Evolutionary conservation across 2,113 vertebrate species (phyloP).

Genomic region (Nothoprocta perdicaria): DNA sequence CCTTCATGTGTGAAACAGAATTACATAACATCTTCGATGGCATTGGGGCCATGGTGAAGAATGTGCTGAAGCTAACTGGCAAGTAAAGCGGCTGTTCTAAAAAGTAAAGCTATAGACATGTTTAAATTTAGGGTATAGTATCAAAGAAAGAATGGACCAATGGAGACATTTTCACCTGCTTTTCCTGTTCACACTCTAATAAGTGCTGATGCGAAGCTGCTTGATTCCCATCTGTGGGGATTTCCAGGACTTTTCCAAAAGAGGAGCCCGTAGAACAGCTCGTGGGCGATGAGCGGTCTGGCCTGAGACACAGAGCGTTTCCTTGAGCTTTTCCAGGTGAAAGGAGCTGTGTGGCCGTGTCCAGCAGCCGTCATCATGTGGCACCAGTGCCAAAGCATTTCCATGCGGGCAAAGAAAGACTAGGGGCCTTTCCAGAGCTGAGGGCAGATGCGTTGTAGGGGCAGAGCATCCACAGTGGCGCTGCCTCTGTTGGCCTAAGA

Average conservation of each 20-base stretch:
- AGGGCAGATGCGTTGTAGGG: background rate
- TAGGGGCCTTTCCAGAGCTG: background rate
- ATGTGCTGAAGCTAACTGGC: slow-evolving; percentile 80
- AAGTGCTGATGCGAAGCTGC: background rate
- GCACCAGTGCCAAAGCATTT: background rate
- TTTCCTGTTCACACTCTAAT: background rate
- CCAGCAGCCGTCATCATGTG: background rate
- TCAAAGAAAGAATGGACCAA: background rate
- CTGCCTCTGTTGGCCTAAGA: accelerated
- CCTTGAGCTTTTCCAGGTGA: background rate
- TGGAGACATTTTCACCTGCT: slow-evolving; percentile 37
- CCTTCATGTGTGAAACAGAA: slow-evolving; percentile 88
- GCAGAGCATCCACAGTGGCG: background rate
- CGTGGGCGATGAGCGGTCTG: background rate
- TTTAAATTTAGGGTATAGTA: background rate
- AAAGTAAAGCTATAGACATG: background rate
- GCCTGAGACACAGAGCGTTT: background rate
- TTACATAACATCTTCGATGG: slow-evolving; percentile 87
- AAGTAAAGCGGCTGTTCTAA: slow-evolving; percentile 67
- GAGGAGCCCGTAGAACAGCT: background rate
- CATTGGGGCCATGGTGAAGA: slow-evolving; percentile 85
- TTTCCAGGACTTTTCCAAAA: background rate
- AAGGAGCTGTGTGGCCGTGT: background rate
- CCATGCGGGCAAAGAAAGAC: background rate
- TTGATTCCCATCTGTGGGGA: background rate